Percentiles rank a stretch among this genome's conserved stretches.
These are phyloP conservation scores for Anomalospiza imberbis DNA, from an alignment of 2,797 vertebrate species.

Conservation along the genomic window DNA sequence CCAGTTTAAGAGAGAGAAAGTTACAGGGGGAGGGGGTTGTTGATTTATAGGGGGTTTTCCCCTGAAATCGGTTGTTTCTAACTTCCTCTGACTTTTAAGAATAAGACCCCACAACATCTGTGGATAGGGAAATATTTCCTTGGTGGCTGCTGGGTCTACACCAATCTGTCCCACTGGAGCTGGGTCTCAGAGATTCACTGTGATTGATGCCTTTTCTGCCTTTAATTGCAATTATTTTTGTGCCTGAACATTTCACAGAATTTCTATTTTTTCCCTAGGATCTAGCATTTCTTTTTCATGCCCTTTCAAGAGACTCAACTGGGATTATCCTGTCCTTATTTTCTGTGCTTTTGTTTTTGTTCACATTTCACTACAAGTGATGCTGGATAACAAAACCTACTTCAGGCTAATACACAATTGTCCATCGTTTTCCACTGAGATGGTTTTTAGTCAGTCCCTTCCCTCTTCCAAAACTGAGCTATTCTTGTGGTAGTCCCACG, in stretches of 20 bases:
- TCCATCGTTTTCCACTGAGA: background rate
- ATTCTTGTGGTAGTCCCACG: background rate
- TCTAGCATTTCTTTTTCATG: background rate
- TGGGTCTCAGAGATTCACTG: background rate
- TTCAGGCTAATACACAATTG: background rate
- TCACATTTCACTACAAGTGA: background rate
- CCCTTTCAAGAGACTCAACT: background rate
- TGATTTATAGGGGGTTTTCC: background rate
- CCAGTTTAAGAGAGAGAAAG: background rate
- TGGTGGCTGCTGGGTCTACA: background rate
- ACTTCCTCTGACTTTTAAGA: background rate
- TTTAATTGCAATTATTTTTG: background rate
- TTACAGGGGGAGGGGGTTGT: fast-evolving
- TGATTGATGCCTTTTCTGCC: background rate
- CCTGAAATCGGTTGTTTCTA: background rate
- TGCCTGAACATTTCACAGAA: background rate
- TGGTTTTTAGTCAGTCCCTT: background rate
- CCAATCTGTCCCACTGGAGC: background rate
- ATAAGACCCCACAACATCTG: background rate
- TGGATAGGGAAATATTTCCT: background rate
- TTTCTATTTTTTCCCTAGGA: background rate
- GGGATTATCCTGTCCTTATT: background rate
- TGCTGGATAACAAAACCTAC: background rate
- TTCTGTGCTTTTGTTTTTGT: background rate
- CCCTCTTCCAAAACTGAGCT: background rate